phyloP scores from a whole-genome alignment of 2,888 invertebrate species.

The Trichogramma evanescens region DNA sequence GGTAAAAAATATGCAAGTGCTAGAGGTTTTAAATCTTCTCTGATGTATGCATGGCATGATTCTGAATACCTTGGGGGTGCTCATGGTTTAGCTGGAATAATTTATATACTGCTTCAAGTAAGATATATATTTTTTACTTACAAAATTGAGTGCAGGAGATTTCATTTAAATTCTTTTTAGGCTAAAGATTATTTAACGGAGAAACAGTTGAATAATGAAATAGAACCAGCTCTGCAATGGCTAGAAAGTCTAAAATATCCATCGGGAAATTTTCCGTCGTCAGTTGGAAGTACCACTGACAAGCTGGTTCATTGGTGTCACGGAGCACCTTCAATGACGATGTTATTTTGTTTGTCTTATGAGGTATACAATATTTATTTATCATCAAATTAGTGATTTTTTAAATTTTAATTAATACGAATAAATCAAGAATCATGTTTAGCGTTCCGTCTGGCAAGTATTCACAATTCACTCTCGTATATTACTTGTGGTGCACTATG shows the following conservation, averaged over 20 bases:
- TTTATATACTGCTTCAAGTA: constrained; percentile 75
- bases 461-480: no score
- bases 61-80: constrained; percentile 83
- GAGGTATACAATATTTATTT: constrained; percentile 49
- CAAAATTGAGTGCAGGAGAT: background rate
- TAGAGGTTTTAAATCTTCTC: constrained; percentile 55
- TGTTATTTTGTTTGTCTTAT: constrained; percentile 61
- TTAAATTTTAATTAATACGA: background rate
- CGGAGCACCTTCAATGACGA: constrained; percentile 82
- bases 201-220: constrained; percentile 52
- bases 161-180: constrained; percentile 38
- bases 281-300: constrained; percentile 62
- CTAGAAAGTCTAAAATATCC: constrained; percentile 53
- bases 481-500: no score
- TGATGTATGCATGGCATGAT: constrained; percentile 83
- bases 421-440: no score
- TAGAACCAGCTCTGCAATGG: constrained; percentile 63
- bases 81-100: constrained; percentile 80
- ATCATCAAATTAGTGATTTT: background rate
- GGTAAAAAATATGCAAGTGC: constrained; percentile 57
- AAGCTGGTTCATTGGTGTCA: constrained; percentile 89
- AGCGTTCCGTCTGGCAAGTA: no score
- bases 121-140: constrained; percentile 1
- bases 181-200: constrained; percentile 53
- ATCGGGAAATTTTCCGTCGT: constrained; percentile 73